These are phyloP conservation scores for Chloroceryle amazona DNA, from an alignment of 2,797 vertebrate genomes.

Conservation along the genomic window DNA sequence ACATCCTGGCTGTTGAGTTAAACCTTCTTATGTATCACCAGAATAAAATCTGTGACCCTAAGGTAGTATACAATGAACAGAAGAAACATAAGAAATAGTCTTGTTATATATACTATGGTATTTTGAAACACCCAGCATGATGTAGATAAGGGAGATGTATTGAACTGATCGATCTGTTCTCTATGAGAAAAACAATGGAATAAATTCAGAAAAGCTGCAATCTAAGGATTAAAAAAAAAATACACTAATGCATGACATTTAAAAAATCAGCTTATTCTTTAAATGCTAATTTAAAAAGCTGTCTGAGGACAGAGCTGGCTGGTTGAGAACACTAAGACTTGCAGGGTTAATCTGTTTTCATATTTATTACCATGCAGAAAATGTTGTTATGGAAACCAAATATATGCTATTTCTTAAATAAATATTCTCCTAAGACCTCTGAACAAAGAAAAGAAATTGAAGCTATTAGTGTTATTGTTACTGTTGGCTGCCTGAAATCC, in stretches of 20 bases:
- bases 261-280: not conserved
- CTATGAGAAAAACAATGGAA: not conserved
- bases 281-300: not conserved
- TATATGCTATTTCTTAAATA: constrained; percentile 19
- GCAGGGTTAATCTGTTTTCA: not conserved
- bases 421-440: not conserved
- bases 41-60: not conserved
- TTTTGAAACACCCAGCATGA: not conserved
- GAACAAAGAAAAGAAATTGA: not conserved
- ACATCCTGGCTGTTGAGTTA: not conserved
- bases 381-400: constrained; percentile 17
- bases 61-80: not conserved
- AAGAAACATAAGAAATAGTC: not conserved
- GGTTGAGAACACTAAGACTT: not conserved
- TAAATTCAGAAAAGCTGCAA: not conserved
- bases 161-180: not conserved
- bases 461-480: not conserved
- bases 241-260: not conserved
- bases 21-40: not conserved
- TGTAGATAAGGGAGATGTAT: not conserved
- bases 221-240: not conserved
- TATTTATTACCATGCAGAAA: not conserved
- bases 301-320: not conserved
- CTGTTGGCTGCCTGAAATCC: not conserved
- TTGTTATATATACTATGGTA: accelerated